Evolutionary conservation across 1,140 invertebrate genomes (phyloP).

Genomic region (Sycobia sp.): DNA sequence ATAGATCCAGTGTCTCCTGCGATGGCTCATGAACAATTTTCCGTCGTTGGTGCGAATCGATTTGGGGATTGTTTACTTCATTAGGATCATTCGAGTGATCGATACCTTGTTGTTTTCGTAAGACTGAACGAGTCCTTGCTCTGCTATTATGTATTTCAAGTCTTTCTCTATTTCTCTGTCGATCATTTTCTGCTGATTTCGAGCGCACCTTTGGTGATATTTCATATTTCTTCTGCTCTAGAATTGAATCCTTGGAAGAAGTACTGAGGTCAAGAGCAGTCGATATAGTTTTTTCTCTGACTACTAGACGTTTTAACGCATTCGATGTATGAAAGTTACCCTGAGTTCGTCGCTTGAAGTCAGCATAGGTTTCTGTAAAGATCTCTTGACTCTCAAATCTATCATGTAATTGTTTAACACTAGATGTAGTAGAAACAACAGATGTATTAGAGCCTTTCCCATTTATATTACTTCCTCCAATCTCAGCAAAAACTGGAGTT

Average conservation of each 20-base stretch:
- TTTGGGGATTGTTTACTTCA: constrained; percentile 34
- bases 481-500: constrained; percentile 22
- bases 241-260: not conserved
- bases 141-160: constrained; percentile 31
- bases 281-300: constrained; percentile 9
- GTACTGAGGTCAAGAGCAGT: not conserved
- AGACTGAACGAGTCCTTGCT: constrained; percentile 40
- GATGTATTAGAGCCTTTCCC: constrained; percentile 1
- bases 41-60: not conserved
- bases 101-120: constrained; percentile 53
- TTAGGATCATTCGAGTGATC: constrained; percentile 48
- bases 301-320: constrained; percentile 12
- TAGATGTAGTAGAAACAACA: not conserved
- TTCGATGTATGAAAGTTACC: constrained; percentile 13
- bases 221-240: not conserved
- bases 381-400: constrained; percentile 52
- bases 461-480: not conserved
- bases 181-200: constrained; percentile 13
- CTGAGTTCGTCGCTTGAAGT: constrained; percentile 50
- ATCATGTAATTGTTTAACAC: constrained; percentile 50
- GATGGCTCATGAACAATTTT: constrained; percentile 55
- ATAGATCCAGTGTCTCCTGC: constrained; percentile 56
- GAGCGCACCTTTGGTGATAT: not conserved
- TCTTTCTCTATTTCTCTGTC: constrained; percentile 22
- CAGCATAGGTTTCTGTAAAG: constrained; percentile 53